phyloP scores from a whole-genome alignment of 35 echinoderm and acorn worm genomes.

The Hemicentrotus pulcherrimus region DNA sequence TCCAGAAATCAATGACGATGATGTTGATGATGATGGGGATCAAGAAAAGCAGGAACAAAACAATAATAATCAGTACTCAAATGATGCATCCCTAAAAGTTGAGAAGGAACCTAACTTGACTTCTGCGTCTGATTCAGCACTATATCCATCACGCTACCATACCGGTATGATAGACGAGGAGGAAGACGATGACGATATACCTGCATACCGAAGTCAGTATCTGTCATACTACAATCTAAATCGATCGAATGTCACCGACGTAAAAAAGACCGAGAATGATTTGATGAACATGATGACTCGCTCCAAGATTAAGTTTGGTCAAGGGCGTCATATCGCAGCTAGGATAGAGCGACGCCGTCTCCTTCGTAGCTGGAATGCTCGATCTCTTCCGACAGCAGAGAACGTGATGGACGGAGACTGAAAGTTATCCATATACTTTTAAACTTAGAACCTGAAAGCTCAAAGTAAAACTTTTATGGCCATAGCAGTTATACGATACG shows the following conservation, averaged over 20 bases:
- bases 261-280: conserved; percentile 38
- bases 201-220: background rate
- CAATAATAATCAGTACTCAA: background rate
- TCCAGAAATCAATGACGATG: background rate
- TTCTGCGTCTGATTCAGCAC: background rate
- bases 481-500: no score
- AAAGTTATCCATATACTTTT: background rate
- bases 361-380: conserved; percentile 7
- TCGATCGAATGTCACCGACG: background rate
- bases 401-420: background rate
- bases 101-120: background rate
- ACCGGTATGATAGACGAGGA: background rate
- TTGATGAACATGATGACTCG: conserved; percentile 16
- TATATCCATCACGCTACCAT: background rate
- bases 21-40: background rate
- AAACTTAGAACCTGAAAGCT: background rate
- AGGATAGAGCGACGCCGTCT: conserved; percentile 6
- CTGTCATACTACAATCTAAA: background rate
- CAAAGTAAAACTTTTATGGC: no score
- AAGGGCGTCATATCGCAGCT: conserved; percentile 31
- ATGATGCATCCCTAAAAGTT: background rate
- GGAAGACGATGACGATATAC: background rate
- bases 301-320: conserved; percentile 16
- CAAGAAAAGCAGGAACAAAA: background rate
- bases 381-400: background rate